Base-by-base conservation (phyloP, 2,797 vertebrate species). In the Melanotaenia nigrans region DNA sequence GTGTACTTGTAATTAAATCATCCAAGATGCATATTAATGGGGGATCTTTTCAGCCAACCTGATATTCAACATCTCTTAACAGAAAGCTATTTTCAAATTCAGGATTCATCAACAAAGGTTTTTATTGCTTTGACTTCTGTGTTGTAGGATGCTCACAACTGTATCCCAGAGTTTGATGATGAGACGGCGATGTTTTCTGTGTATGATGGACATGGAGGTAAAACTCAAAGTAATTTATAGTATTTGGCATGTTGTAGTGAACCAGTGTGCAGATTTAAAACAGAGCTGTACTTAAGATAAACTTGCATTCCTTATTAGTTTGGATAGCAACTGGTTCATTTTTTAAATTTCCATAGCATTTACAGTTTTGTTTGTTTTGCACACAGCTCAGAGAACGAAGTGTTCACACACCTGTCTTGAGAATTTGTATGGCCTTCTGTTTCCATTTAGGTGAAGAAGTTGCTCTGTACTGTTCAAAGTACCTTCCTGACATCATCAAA, bases 121-220 rank as follows among this genome's bases (percentile, higher is more conserved):
- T 1, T 16, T 1, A 56, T 57, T 30, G 8, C 4, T 10, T 86
- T 81, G 91, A 4, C 42, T 25, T 82, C 0, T 79, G 24, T 81
- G 25, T 84, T 77, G 3, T 93, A 99, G 98, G 98, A 99, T 87
- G 97, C 98, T 38, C 97, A 99, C 92, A 99, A 98, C 86, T 99
- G 97, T 91, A 98, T 98, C 71, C 96, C 96, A 0, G 96, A 98
- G 68, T 93, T 99, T 87, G 97, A 99, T 78, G 93, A 93, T 5
- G 97, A 99, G 47, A 99, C 98, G 0, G 95, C 97, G 59, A 97
- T 99, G 97, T 99, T 99, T 93, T 95, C 98, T 0, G 98, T 99
- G 67, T 99, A 99, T 84, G 98, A 99, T 82, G 98, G 97, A 78
- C 98, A 99, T 16, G 98, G 98, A 95, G 98, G 97, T 99, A 95